These are phyloP conservation scores for Erythrocebus patas DNA, from an alignment of 2,113 vertebrate genomes.

Conservation along the genomic window DNA sequence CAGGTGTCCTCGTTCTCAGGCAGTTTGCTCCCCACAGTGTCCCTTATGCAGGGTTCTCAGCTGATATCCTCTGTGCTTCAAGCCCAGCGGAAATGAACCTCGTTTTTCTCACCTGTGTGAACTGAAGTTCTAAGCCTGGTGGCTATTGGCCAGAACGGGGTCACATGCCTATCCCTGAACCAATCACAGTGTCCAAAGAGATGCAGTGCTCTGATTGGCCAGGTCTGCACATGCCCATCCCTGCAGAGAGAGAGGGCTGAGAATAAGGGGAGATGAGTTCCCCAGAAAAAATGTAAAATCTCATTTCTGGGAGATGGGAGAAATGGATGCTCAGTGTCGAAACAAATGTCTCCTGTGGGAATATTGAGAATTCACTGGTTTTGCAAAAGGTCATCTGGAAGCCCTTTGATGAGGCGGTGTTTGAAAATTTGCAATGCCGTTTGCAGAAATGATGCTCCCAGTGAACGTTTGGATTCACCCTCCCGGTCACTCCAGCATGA, in stretches of 20 bases:
- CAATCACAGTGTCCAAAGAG: neutral
- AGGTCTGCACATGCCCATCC: too few relatives aligned
- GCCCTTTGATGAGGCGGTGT: neutral
- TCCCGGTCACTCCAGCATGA: rapidly evolving
- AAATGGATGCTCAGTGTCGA: neutral
- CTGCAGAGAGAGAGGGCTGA: rapidly evolving
- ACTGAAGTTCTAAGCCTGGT: neutral
- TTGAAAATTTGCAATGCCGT: too few relatives aligned
- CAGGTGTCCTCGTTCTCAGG: rapidly evolving
- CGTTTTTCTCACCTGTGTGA: neutral
- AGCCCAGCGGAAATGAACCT: neutral
- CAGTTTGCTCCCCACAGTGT: rapidly evolving
- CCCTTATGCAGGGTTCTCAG: neutral
- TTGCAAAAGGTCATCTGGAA: neutral
- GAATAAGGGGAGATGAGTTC: rapidly evolving
- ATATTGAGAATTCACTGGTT: rapidly evolving
- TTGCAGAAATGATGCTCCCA: neutral
- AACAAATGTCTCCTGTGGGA: rapidly evolving
- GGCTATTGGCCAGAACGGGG: neutral
- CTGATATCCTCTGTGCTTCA: neutral
- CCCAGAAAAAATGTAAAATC: rapidly evolving
- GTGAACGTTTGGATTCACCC: too few relatives aligned
- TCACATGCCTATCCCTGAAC: neutral
- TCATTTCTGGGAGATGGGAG: rapidly evolving
- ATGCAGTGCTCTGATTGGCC: neutral